phyloP scores from a whole-genome alignment of 2,113 vertebrate genomes.

The Zapornia atra region DNA sequence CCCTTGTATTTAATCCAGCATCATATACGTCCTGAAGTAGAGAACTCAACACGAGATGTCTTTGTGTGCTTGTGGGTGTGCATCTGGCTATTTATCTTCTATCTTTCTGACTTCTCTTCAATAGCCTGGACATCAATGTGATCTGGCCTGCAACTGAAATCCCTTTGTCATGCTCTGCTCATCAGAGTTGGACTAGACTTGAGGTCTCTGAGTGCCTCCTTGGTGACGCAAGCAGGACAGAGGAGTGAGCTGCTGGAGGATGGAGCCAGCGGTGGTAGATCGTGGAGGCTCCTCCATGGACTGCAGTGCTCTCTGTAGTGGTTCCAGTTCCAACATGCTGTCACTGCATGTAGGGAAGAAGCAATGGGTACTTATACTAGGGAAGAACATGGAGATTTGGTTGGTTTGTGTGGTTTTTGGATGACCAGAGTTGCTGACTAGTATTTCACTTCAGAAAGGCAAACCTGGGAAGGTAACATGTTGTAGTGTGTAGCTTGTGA shows the following conservation, averaged over 20 bases:
- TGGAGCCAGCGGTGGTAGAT: neutral
- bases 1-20: neutral
- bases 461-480: neutral
- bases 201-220: neutral
- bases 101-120: neutral
- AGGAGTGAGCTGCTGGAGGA: neutral
- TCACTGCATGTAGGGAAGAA: neutral
- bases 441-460: neutral
- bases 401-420: neutral
- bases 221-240: too few relatives aligned
- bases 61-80: neutral
- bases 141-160: rapidly evolving
- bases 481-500: neutral
- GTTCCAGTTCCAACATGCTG: neutral
- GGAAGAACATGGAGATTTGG: neutral
- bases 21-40: neutral
- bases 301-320: rapidly evolving
- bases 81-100: neutral
- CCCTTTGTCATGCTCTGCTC: neutral
- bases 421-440: neutral
- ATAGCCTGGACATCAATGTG: neutral
- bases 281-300: neutral
- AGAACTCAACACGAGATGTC: rapidly evolving
- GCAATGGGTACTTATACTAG: neutral
- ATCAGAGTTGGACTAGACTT: neutral